Percentiles rank a stretch among this genome's conserved stretches.
phyloP scores from a whole-genome alignment of 2,113 vertebrate genomes.

The Sylvia atricapilla region DNA sequence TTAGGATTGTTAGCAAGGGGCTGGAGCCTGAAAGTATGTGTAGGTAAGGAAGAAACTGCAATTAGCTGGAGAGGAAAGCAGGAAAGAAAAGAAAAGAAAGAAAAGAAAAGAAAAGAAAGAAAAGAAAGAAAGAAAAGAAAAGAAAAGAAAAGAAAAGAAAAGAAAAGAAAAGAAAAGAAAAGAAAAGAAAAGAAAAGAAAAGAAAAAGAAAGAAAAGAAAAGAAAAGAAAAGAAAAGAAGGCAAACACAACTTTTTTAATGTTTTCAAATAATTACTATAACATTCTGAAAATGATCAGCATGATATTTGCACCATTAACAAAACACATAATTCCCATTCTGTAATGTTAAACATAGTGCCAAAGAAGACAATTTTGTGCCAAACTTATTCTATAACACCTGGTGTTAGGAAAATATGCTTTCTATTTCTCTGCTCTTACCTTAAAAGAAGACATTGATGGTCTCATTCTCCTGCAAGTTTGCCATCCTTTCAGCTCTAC shows the following conservation, averaged over 20 bases:
- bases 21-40: neutral
- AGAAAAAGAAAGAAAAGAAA: neutral
- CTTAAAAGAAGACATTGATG: neutral
- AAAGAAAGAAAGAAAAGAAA: neutral
- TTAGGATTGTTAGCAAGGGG: neutral
- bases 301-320: neutral
- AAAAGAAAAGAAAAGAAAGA: neutral
- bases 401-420: constrained; percentile 2
- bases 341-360: neutral
- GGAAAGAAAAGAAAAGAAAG: neutral
- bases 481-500: neutral
- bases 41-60: neutral
- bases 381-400: neutral
- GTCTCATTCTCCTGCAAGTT: neutral
- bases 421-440: neutral
- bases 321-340: neutral
- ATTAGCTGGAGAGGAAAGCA: neutral
- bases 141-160: neutral
- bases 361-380: neutral
- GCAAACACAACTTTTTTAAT: neutral
- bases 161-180: neutral
- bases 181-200: neutral
- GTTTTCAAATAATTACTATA: constrained; percentile 1
- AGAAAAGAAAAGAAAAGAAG: neutral
- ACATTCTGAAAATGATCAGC: neutral